Evolutionary conservation across 2,113 vertebrate genomes (phyloP), one percentile per base, ranked within the genome.

Genomic region (Hyaena hyaena): DNA sequence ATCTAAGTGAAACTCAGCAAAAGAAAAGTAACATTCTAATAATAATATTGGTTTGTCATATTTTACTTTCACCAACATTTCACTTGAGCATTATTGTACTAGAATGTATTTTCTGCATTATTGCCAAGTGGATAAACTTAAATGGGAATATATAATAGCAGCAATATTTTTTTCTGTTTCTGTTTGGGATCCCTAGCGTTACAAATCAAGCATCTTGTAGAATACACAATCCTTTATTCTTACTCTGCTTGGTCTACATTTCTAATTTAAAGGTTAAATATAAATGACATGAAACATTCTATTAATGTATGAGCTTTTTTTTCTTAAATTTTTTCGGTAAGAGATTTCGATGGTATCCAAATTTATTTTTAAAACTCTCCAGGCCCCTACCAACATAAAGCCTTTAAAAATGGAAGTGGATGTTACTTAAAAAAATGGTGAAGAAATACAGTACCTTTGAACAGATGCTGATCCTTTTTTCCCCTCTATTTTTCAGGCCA

Each of bases 401-500:
- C 58, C 39, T 91, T 94, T 43, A 58, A 91, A 86, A 93, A 48
- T 68, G n/a, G 53, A 74, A 82, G 9, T 90, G 33, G 50, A 14
- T 19, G 8, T 69, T 92, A 12, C 31, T 90, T 83, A 83, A 86
- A 93, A 90, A 93, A 90, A 63, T 69, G 63, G 10, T 73, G n/a
- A 93, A 50, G 48, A 94, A 88, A 55, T 11, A 33, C 0, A 16
- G 7, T 95, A 35, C 58, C 17, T 88, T 88, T 58, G 53, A 86
- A 68, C 81, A 90, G 63, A 58, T 55, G 65, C 84, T 98, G 94
- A 99, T 82, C n/a, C 6, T 26, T 45, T 76, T 98, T 95, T 97
- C 79, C 3, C 53, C 91, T 66, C 91, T 97, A 95, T 97, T 98
- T 98, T 98, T 21, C 98, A 99, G 99, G 99, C 99, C 98, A 99